Conservation (phyloP, 1,140 invertebrate genomes). For the Pogonomyrmex californicus region DNA sequence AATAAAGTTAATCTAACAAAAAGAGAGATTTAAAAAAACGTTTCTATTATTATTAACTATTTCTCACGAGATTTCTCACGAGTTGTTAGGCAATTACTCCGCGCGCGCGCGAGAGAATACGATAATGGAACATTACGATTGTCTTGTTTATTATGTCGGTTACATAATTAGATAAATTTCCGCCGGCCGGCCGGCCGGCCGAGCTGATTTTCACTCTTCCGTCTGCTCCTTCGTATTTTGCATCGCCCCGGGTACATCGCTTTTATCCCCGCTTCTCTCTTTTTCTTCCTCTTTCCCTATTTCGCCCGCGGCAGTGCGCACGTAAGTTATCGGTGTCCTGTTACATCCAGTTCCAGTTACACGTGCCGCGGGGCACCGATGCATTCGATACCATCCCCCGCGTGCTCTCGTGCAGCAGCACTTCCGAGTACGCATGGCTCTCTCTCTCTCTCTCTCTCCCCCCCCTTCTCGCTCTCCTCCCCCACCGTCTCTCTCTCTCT, state of each 20-base stretch:
- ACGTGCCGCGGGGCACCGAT: constrained; percentile 78
- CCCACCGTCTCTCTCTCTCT: not conserved
- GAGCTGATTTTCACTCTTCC: constrained; percentile 29
- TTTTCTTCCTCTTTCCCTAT: constrained; percentile 53
- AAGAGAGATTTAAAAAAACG: not conserved
- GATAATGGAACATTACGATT: not conserved
- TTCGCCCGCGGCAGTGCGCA: constrained; percentile 55
- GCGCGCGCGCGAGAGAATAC: not conserved
- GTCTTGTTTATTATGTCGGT: not conserved
- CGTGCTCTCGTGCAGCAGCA: constrained; percentile 49
- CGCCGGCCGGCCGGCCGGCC: not conserved
- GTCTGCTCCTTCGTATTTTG: constrained; percentile 19
- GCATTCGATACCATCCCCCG: constrained; percentile 70
- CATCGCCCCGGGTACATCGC: constrained; percentile 32
- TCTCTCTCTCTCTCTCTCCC: not conserved
- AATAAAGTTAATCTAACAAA: not conserved
- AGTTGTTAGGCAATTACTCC: not conserved
- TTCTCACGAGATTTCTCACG: not conserved
- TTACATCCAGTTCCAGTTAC: constrained; percentile 82
- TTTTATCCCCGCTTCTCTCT: constrained; percentile 48
- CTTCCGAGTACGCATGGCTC: constrained; percentile 56
- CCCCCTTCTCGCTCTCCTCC: not conserved
- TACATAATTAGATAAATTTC: constrained; percentile 49
- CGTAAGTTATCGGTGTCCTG: constrained; percentile 73
- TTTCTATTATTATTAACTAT: not conserved